Evolutionary conservation across 2,888 invertebrate species (phyloP).

Genomic region (Clistopyga incitator): DNA sequence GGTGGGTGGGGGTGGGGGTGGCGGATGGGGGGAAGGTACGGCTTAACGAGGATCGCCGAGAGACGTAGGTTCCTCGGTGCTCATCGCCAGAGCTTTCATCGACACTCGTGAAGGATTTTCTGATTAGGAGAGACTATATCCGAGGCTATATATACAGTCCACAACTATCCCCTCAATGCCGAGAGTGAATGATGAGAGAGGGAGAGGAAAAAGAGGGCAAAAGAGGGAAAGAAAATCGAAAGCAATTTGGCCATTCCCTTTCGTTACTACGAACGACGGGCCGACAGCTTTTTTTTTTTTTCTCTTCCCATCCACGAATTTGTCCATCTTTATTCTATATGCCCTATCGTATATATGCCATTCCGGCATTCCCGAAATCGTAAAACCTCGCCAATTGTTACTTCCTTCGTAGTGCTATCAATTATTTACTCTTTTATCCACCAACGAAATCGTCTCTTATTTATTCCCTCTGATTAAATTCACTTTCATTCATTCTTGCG

Average conservation of each 20-base stretch:
- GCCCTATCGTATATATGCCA: neutral
- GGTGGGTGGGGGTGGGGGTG: neutral
- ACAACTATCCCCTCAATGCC: neutral
- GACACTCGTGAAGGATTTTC: conserved; percentile 55
- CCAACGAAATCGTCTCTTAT: neutral
- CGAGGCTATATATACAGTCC: neutral
- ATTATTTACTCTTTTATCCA: conserved; percentile 38
- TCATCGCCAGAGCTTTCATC: conserved; percentile 52
- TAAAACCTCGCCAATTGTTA: conserved; percentile 20
- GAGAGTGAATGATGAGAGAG: neutral
- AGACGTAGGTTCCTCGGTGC: conserved; percentile 30
- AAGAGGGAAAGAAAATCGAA: conserved; percentile 63
- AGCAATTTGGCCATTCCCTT: conserved; percentile 63
- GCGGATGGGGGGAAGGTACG: neutral
- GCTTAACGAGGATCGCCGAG: conserved; percentile 46
- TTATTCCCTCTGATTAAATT: conserved; percentile 29
- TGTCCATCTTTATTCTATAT: conserved; percentile 29
- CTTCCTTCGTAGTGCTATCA: conserved; percentile 16
- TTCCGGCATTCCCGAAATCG: neutral
- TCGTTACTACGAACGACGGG: neutral
- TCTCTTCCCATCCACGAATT: conserved; percentile 1
- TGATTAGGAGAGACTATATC: conserved; percentile 48
- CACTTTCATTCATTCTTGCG: conserved; percentile 27
- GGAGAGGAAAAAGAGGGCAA: conserved; percentile 24
- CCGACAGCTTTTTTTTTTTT: conserved; percentile 1